phyloP scores from a whole-genome alignment of 2,888 invertebrate genomes.

The Tenthredo scrophulariae region DNA sequence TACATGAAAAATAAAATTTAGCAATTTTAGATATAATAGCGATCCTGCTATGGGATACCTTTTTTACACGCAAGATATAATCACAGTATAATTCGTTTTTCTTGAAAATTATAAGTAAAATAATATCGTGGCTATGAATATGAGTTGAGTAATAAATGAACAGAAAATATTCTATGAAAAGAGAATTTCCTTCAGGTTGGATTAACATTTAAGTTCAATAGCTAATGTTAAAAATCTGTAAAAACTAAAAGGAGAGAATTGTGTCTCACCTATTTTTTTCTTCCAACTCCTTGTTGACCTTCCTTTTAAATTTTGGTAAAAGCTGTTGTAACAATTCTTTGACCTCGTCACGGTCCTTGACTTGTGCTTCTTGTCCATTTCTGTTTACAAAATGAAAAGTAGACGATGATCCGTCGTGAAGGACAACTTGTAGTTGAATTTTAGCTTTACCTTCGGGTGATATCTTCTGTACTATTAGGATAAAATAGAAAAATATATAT shows the following conservation, averaged over 20 bases:
- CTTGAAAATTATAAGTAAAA: not conserved
- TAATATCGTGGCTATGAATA: not conserved
- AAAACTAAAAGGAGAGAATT: not conserved
- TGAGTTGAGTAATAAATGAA: not conserved
- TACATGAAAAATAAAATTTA: not conserved
- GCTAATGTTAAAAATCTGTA: not conserved
- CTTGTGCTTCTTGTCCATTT: slow-evolving; percentile 89
- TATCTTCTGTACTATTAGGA: slow-evolving; percentile 93
- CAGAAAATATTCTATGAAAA: not conserved
- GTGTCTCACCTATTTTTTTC: slow-evolving; percentile 87
- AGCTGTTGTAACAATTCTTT: slow-evolving; percentile 95
- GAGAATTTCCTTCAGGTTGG: too few relatives aligned
- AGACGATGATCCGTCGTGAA: slow-evolving; percentile 95
- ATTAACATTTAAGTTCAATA: not conserved
- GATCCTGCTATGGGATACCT: not conserved
- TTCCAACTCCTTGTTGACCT: slow-evolving; percentile 93
- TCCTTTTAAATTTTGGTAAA: slow-evolving; percentile 95
- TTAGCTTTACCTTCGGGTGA: slow-evolving; percentile 98
- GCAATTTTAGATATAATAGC: not conserved
- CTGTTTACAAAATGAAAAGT: slow-evolving; percentile 99
- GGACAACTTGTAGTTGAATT: slow-evolving; percentile 97
- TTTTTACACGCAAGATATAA: not conserved
- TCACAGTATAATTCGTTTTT: not conserved
- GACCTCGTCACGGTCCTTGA: slow-evolving; percentile 94
- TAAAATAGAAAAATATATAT: not conserved